Conservation (phyloP, 1,140 invertebrate species). For the Euura lappo region DNA sequence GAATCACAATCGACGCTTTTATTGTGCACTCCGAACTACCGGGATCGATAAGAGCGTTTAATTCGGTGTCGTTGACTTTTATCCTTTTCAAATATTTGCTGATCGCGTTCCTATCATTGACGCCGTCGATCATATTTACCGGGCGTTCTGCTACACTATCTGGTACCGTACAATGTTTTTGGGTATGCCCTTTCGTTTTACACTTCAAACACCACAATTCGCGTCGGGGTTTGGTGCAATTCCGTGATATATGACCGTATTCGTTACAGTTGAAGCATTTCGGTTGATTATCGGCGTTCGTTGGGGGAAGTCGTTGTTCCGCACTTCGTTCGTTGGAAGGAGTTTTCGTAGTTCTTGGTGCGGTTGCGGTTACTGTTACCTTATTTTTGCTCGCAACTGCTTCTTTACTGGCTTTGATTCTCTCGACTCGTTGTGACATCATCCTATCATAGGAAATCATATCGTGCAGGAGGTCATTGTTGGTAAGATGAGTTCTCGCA, state of each 20-base stretch:
- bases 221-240: slow-evolving; percentile 9
- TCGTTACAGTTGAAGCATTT: not conserved
- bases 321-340: not conserved
- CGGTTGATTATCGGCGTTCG: not conserved
- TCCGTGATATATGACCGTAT: not conserved
- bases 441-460: slow-evolving; percentile 14
- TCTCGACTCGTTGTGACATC: not conserved
- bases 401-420: not conserved
- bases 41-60: slow-evolving; percentile 10
- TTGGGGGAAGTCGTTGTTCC: not conserved
- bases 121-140: slow-evolving; percentile 13
- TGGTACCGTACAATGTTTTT: slow-evolving; percentile 10
- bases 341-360: not conserved
- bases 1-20: slow-evolving; percentile 11
- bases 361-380: not conserved
- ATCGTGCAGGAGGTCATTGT: slow-evolving; percentile 17
- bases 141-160: not conserved
- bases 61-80: not conserved
- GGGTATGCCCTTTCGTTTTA: slow-evolving; percentile 13
- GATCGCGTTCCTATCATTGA: not conserved
- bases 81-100: slow-evolving; percentile 13
- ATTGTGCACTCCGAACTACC: not conserved
- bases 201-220: slow-evolving; percentile 11
- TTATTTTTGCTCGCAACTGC: not conserved
- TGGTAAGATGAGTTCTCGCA: not conserved